These are phyloP conservation scores for Actinostola sp. DNA, from an alignment of 92 coral and sea anemone species.

Conservation along the genomic window DNA sequence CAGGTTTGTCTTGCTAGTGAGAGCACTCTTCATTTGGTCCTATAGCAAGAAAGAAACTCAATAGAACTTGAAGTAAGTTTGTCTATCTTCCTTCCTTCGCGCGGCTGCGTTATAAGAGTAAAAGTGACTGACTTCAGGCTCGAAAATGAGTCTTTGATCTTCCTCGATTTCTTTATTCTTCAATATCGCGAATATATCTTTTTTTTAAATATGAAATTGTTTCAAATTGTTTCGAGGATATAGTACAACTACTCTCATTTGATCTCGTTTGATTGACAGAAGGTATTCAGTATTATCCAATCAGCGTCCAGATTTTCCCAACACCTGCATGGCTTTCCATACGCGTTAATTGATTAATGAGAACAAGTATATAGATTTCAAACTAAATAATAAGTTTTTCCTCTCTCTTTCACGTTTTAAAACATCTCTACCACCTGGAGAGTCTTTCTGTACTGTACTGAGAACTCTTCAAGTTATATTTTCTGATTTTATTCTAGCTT, in stretches of 20 bases:
- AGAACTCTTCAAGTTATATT: too few relatives aligned
- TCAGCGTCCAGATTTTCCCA: background rate
- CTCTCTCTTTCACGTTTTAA: background rate
- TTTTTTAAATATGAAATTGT: background rate
- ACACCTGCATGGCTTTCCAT: constrained; percentile 67
- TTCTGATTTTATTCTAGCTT: too few relatives aligned
- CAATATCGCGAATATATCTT: too few relatives aligned
- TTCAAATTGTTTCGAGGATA: background rate
- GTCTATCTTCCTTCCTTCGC: background rate
- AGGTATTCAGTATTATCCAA: constrained; percentile 14
- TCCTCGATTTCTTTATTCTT: too few relatives aligned
- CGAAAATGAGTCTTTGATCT: background rate
- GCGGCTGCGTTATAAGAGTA: background rate
- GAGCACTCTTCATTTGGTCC: too few relatives aligned
- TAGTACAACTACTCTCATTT: background rate
- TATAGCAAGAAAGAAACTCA: background rate
- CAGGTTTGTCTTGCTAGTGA: background rate
- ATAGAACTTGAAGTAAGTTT: background rate
- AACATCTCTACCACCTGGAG: constrained; percentile 1
- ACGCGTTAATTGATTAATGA: constrained; percentile 78
- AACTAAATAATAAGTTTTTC: constrained; percentile 59
- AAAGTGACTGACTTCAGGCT: background rate
- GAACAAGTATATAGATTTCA: constrained; percentile 41
- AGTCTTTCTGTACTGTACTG: too few relatives aligned
- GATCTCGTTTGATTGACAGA: constrained; percentile 22